Evolutionary conservation across 2,113 vertebrate species (phyloP), one percentile per base, ranked within the genome.

Genomic region (Leiothrix lutea): DNA sequence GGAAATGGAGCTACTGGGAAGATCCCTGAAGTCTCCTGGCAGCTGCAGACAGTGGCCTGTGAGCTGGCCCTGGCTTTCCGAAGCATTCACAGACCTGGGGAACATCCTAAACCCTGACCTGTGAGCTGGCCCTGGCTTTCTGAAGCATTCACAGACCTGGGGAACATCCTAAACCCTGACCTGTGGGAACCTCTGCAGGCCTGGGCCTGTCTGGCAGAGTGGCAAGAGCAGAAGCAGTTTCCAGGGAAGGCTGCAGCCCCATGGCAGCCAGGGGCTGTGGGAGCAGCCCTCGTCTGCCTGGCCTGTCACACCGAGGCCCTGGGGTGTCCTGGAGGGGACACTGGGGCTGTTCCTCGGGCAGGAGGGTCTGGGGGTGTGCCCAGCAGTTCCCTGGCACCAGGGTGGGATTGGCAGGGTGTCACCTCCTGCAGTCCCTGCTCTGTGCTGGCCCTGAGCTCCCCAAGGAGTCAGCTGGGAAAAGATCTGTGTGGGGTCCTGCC

Each of bases 321-420:
- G 36, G 4, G 14, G 6, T 1, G 5, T 19, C 6, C 2, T 21
- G 20, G 20, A 7, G 40, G 48, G 58, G 28, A 6, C n/a, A 2
- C 22, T 26, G 66, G 66, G 51, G 19, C 35, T 1, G 6, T 3
- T 38, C 36, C 47, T 51, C 7, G 11, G 61, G 51, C 69, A 20
- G 35, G 28, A 62, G 48, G 36, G 12, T 5, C 15, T 5, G 48
- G 66, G 20, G 47, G 2, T 38, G 48, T n/a, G 45, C 23, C 5
- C 35, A 42, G 33, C 40, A 10, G 36, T 4, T 48, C 36, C 9
- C 9, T 2, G 1, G 33, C 29, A 8, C 22, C 17, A 48, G n/a
- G 11, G 2, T 0, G 5, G 8, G 5, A 2, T 69, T 1, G 1
- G 20, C 31, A 9, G 8, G n/a, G 51, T 53, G 51, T 53, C 51